phyloP scores from a whole-genome alignment of 2,113 vertebrate species.

The Laterallus jamaicensis region DNA sequence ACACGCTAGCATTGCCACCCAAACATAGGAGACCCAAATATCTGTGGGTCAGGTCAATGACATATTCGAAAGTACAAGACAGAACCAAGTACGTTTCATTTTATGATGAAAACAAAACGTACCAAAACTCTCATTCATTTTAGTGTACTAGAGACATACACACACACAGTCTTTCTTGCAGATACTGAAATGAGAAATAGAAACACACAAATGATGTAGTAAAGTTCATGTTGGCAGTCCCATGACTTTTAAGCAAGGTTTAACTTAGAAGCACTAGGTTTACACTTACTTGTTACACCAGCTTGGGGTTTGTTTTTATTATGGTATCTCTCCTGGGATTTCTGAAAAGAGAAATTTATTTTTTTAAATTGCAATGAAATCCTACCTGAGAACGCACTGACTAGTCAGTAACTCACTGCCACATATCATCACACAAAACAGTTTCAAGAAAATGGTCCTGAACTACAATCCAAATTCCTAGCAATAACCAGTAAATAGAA shows the following conservation, averaged over 20 bases:
- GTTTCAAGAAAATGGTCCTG: not conserved
- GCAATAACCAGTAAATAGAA: not conserved
- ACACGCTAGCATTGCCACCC: not conserved
- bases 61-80: not conserved
- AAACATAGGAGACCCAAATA: not conserved
- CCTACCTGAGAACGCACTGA: not conserved
- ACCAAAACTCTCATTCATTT: not conserved
- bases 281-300: conserved; percentile 86
- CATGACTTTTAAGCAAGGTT: not conserved
- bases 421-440: not conserved
- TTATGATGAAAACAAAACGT: not conserved
- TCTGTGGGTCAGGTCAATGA: accelerated
- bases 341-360: conserved; percentile 73
- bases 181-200: accelerated
- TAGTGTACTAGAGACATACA: not conserved
- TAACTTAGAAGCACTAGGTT: not conserved
- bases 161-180: not conserved
- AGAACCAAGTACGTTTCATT: not conserved
- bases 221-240: not conserved
- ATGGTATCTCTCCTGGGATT: conserved; percentile 84
- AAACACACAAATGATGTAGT: not conserved
- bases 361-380: not conserved
- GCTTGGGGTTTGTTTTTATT: conserved; percentile 83
- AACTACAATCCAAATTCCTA: not conserved
- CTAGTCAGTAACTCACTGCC: not conserved